Evolutionary conservation across 2,113 vertebrate genomes (phyloP).

Genomic region (Percina caprodes): DNA sequence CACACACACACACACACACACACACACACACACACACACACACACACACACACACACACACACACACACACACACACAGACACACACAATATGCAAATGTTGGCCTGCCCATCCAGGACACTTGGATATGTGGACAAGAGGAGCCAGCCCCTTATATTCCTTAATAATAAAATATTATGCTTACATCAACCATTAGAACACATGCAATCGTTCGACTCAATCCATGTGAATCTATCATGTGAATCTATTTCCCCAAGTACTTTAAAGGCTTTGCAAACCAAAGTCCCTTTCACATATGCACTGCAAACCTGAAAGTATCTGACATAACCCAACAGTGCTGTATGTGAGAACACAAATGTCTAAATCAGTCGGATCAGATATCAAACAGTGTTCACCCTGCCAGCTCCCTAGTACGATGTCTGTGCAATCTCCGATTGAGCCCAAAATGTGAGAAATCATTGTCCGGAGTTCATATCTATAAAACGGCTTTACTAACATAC

Average conservation of each 20-base stretch:
- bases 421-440: too few species aligned
- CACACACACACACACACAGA: neutral
- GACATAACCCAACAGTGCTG: too few species aligned
- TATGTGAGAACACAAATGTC: too few species aligned
- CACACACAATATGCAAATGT: neutral
- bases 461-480: too few species aligned
- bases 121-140: neutral
- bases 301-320: too few species aligned
- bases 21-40: neutral
- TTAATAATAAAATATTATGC: neutral
- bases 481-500: conserved; percentile 16
- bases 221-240: conserved; percentile 15
- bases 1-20: neutral
- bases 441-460: too few species aligned
- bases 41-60: neutral
- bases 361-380: too few species aligned
- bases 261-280: conserved; percentile 23
- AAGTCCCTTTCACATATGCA: too few species aligned
- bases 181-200: neutral
- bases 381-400: too few species aligned
- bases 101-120: neutral
- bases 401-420: too few species aligned
- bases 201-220: neutral
- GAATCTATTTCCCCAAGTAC: too few species aligned
- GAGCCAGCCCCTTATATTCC: neutral